phyloP scores from a whole-genome alignment of 2,888 invertebrate species.

The Aquatica leii region DNA sequence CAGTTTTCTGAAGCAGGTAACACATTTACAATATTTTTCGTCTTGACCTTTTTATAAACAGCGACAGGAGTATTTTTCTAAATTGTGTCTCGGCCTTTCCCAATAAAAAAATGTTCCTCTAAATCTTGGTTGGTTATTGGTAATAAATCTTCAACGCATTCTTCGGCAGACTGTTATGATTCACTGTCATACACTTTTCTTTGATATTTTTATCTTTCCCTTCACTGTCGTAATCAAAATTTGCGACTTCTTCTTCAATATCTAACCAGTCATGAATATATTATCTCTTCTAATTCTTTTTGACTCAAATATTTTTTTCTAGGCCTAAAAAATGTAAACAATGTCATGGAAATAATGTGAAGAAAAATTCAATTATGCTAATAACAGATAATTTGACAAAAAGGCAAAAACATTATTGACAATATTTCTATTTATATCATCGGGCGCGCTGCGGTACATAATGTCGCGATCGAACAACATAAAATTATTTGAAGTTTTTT shows the following conservation, averaged over 20 bases:
- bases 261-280: neutral
- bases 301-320: constrained; percentile 2
- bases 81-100: constrained; percentile 7
- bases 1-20: constrained; percentile 6
- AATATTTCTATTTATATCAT: no score
- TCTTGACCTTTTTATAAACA: neutral
- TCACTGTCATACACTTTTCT: constrained; percentile 9
- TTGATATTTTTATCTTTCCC: no score
- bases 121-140: no score
- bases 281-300: constrained; percentile 4
- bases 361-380: neutral
- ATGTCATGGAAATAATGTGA: neutral
- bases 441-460: no score
- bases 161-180: neutral
- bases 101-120: no score
- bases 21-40: constrained; percentile 7
- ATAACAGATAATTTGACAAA: no score
- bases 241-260: constrained; percentile 5
- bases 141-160: neutral
- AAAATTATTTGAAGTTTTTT: no score
- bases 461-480: no score
- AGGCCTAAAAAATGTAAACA: neutral
- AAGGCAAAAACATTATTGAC: no score
- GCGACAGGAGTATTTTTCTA: constrained; percentile 5
- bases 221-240: neutral